Evolutionary conservation across 2,797 vertebrate species (phyloP), one percentile per base, ranked within the genome.

Genomic region (Eidolon dupreanum): DNA sequence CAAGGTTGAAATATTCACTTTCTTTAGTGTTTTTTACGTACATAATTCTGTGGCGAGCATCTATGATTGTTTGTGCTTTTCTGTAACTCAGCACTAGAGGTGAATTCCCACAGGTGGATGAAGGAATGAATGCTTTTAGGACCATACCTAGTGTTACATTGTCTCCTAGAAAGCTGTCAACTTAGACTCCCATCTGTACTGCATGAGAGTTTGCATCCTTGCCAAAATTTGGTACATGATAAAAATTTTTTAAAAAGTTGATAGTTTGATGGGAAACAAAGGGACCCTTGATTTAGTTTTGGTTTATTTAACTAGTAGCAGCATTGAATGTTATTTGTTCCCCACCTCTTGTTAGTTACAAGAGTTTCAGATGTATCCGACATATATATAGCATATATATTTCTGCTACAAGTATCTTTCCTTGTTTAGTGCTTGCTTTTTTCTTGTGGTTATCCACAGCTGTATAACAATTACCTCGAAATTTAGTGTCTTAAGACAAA

Each of bases 381-480:
- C 17, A 4, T 5, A 8, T 33, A 33, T 1, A 8, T 19, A 19
- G 31, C 10, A 3, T 5, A 9, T 16, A 8, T 16, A 2, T 36
- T 33, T 41, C n/a, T 43, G 26, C 15, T 10, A 20, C 26, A 61
- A 41, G 43, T 9, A 13, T 46, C 13, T 26, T 31, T 31, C 20
- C n/a, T 17, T 20, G 2, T 19, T 33, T 38, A 8, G 20, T 8
- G 7, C n/a, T 28, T 10, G n/a, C n/a, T 41, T 66, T 15, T 10
- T 15, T 49, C 1, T 10, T 1, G 68, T 20, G 61, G 28, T 17
- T 53, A 0, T 3, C 41, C 49, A 16, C 15, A 49, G 20, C 46
- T 38, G 4, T 6, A 0, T 31, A 9, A 57, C 4, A 5, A 2
- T 26, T 31, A 8, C 41, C 7, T 20, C 17, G 1, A 20, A 46